Conservation (phyloP, 2,888 invertebrate species). For the Trachelus troglodyta region DNA sequence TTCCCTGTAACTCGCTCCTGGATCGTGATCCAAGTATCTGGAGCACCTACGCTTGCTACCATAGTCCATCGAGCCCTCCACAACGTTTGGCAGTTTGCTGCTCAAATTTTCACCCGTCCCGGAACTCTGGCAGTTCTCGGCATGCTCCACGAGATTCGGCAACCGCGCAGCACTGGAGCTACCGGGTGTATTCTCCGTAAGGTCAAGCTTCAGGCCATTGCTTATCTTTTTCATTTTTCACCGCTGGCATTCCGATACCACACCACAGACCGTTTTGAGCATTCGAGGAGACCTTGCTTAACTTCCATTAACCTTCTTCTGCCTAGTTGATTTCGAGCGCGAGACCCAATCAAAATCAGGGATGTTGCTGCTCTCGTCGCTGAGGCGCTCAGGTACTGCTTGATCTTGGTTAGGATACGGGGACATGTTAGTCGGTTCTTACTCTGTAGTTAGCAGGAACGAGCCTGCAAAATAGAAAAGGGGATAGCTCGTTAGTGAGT, state of each 20-base stretch:
- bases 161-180: slow-evolving; percentile 56
- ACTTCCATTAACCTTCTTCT: neutral
- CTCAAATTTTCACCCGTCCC: slow-evolving; percentile 61
- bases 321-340: neutral
- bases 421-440: slow-evolving; percentile 16
- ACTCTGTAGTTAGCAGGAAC: slow-evolving; percentile 16
- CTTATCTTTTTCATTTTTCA: slow-evolving; percentile 61
- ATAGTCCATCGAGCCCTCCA: slow-evolving; percentile 67
- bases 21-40: slow-evolving; percentile 61
- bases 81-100: slow-evolving; percentile 64
- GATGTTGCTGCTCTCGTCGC: neutral
- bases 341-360: neutral
- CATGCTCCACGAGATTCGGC: slow-evolving; percentile 64
- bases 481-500: slow-evolving; percentile 28
- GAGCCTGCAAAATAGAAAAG: slow-evolving; percentile 31
- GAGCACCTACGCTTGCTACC: slow-evolving; percentile 64
- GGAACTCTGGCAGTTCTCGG: slow-evolving; percentile 50
- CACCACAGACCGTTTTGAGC: neutral
- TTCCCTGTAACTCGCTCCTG: slow-evolving; percentile 17
- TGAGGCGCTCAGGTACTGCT: neutral
- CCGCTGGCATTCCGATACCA: slow-evolving; percentile 39
- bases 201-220: slow-evolving; percentile 63
- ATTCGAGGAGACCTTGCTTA: neutral
- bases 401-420: neutral
- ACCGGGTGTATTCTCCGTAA: slow-evolving; percentile 64